Conservation (phyloP, 2,797 vertebrate genomes). For the Potorous gilbertii region DNA sequence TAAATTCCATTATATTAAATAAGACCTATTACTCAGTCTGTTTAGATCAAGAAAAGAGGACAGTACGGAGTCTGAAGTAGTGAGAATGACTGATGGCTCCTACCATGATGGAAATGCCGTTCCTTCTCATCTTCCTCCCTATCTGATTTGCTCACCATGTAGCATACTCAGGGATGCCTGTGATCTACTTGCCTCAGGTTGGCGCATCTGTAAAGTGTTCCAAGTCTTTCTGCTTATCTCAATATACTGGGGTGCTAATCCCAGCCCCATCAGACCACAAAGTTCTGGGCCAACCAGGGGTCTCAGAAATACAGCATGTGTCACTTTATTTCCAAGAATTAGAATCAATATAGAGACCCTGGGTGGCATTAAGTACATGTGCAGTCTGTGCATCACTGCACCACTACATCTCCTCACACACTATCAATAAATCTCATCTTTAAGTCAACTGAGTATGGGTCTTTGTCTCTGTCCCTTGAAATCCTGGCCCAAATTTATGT, state of each 20-base stretch:
- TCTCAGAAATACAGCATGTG: not conserved
- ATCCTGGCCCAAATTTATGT: not conserved
- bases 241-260: not conserved
- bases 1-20: conserved; percentile 16
- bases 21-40: not conserved
- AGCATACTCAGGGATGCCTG: not conserved
- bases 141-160: not conserved
- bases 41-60: not conserved
- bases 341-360: not conserved
- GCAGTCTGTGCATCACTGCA: not conserved
- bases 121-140: not conserved
- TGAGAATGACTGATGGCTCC: not conserved
- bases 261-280: not conserved
- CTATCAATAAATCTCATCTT: not conserved
- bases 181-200: too few relatives aligned
- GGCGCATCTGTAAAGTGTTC: too few relatives aligned
- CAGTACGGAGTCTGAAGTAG: not conserved
- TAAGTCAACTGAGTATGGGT: not conserved
- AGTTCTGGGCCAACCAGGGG: not conserved
- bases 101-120: not conserved
- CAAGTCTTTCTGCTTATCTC: not conserved
- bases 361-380: not conserved
- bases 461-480: not conserved
- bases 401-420: not conserved
- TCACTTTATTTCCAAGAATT: not conserved